Conservation (phyloP, 1,140 invertebrate species). For the Gonioctena quinquepunctata region DNA sequence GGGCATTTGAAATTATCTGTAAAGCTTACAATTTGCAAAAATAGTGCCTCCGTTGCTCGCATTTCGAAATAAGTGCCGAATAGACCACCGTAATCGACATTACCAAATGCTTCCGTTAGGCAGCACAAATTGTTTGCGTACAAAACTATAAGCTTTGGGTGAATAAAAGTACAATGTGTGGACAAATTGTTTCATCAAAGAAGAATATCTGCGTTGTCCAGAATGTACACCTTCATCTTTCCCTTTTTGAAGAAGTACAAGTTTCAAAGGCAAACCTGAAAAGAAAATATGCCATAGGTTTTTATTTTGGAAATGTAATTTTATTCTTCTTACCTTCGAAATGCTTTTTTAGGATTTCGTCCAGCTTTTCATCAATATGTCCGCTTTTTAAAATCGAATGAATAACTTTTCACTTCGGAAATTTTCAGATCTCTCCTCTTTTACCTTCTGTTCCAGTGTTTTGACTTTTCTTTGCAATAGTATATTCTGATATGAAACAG, state of each 20-base stretch:
- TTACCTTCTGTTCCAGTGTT: no score
- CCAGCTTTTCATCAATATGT: constrained; percentile 2
- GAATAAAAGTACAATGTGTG: constrained; percentile 35
- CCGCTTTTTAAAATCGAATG: no score
- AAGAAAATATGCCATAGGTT: background rate
- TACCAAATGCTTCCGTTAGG: constrained; percentile 26
- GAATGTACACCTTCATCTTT: constrained; percentile 23
- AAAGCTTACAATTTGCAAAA: constrained; percentile 19
- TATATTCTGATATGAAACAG: no score
- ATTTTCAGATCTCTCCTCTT: no score
- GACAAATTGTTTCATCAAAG: constrained; percentile 34
- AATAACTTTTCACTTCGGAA: no score
- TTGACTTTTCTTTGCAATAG: no score
- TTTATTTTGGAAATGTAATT: background rate
- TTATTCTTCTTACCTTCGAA: constrained; percentile 6
- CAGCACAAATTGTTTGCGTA: constrained; percentile 27
- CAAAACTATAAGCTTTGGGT: constrained; percentile 33
- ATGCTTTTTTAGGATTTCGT: constrained; percentile 3
- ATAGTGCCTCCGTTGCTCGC: constrained; percentile 28
- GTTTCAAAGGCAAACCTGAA: constrained; percentile 29
- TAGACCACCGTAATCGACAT: constrained; percentile 38
- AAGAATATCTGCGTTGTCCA: constrained; percentile 28
- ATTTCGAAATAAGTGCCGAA: constrained; percentile 26
- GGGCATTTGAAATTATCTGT: constrained; percentile 29
- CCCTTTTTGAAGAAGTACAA: constrained; percentile 24